Base-by-base conservation (phyloP, 2,113 vertebrate species). In the Peucedramus taeniatus region DNA sequence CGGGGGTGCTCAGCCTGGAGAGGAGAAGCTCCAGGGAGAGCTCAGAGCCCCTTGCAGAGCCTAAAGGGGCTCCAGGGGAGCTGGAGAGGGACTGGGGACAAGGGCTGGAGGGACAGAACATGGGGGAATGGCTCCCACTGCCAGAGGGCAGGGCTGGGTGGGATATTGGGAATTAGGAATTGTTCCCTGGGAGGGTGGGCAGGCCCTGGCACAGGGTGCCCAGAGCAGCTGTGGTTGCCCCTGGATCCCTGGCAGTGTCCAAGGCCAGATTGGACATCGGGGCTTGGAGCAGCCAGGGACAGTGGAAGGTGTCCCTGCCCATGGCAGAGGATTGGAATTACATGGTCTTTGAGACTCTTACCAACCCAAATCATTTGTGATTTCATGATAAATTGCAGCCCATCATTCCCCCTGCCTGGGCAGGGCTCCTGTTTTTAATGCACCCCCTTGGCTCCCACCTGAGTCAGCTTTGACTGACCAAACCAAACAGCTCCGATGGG, bases 131-230 rank as follows among this genome's bases (percentile, higher is more conserved):
- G 44, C 12, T 60, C 7, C 35, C 50, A 23, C 0, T 72, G 76
- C 18, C 44, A 10, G 16, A 50, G 44, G 31, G 15, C 37, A 51
- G 51, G 13, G 37, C 0, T 37, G 4, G 33, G 4, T 44, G 68
- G 50, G 44, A 30, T 0, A 7, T 7, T 27, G 59, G 50, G 26
- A 0, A 49, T 53, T 11, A 3, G 26, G 27, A 57, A 65, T 72
- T 65, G 1, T 2, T 54, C 6, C 4, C 40, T 63, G 65, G 0
- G 8, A 79, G 49, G 30, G 56, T n/a, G 65, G 24, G 9, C 0
- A 63, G 56, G 37, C 6, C 26, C 35, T 81, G 59, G 33, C 27
- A 50, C 22, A 37, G 37, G 15, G 2, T 74, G 6, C 18, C 51
- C 51, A 89, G 68, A 88, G 86, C 15, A 57, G 35, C 66, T 72